Evolutionary conservation across 2,888 invertebrate genomes (phyloP).

Genomic region (Xylota sylvarum): DNA sequence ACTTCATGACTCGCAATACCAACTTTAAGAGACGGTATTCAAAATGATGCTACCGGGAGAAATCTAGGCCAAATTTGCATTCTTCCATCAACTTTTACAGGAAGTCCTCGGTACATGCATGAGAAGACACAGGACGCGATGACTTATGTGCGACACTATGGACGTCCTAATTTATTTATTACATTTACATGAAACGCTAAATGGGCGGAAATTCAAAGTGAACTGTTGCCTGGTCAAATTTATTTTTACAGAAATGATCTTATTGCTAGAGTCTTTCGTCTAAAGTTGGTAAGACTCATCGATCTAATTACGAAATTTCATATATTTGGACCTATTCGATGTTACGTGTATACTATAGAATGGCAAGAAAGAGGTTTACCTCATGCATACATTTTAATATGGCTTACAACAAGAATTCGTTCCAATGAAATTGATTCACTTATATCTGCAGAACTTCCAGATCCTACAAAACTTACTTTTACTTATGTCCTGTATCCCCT

Average conservation of each 20-base stretch:
- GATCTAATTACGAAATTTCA: not conserved
- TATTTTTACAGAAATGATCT: not conserved
- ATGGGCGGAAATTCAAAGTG: constrained; percentile 24
- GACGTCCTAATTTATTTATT: constrained; percentile 79
- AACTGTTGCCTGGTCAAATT: not conserved
- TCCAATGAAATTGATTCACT: constrained; percentile 74
- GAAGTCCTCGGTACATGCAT: constrained; percentile 4
- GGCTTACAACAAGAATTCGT: no score
- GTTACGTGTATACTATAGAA: not conserved
- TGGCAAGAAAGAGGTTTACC: constrained; percentile 47
- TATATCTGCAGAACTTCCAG: constrained; percentile 78
- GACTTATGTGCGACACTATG: not conserved
- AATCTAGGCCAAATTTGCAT: not conserved
- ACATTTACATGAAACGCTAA: constrained; percentile 18
- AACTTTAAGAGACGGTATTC: not conserved
- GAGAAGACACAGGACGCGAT: not conserved
- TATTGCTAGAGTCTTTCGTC: not conserved
- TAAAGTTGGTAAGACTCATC: not conserved
- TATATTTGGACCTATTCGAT: constrained; percentile 12
- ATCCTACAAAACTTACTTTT: constrained; percentile 75
- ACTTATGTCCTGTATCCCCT: no score
- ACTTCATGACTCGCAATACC: not conserved
- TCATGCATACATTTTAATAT: not conserved
- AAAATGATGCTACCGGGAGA: not conserved
- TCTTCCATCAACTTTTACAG: not conserved